Conservation (phyloP, 2,797 vertebrate species). For the Protosalanx chinensis region DNA sequence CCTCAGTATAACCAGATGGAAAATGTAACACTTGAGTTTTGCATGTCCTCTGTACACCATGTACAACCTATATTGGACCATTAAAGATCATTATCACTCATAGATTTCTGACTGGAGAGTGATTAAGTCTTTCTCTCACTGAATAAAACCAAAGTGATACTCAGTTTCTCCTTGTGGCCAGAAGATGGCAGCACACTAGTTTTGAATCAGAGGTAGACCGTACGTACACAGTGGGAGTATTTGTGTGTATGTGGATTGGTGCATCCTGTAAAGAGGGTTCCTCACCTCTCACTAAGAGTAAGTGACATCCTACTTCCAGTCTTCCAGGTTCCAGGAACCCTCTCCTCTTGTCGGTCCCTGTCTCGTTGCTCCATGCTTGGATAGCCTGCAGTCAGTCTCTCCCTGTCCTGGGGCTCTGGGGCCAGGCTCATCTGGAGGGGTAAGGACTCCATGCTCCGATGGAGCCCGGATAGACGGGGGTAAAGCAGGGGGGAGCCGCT, state of each 20-base stretch:
- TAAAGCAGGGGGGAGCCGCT: conserved; percentile 79
- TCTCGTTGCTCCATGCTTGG: conserved; percentile 52
- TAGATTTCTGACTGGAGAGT: background rate
- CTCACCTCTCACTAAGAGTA: conserved; percentile 80
- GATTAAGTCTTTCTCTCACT: background rate
- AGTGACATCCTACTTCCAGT: conserved; percentile 76
- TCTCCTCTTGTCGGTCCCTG: conserved; percentile 66
- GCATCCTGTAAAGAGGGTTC: background rate
- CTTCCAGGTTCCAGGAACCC: conserved; percentile 77
- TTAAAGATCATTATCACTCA: no score
- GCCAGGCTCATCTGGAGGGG: conserved; percentile 89
- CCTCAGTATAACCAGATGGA: no score
- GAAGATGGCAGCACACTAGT: conserved; percentile 42
- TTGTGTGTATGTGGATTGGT: background rate
- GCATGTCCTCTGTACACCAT: no score
- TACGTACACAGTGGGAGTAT: background rate
- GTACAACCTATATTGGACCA: no score
- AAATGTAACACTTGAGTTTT: no score
- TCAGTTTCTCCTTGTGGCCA: conserved; percentile 39
- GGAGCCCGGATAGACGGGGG: conserved; percentile 85
- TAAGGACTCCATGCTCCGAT: conserved; percentile 94
- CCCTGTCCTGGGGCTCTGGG: conserved; percentile 57
- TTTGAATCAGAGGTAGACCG: background rate
- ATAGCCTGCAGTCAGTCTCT: conserved; percentile 52
- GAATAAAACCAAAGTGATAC: conserved; percentile 7